These are phyloP conservation scores for Dallia pectoralis DNA, from an alignment of 2,797 vertebrate species.

Conservation along the genomic window DNA sequence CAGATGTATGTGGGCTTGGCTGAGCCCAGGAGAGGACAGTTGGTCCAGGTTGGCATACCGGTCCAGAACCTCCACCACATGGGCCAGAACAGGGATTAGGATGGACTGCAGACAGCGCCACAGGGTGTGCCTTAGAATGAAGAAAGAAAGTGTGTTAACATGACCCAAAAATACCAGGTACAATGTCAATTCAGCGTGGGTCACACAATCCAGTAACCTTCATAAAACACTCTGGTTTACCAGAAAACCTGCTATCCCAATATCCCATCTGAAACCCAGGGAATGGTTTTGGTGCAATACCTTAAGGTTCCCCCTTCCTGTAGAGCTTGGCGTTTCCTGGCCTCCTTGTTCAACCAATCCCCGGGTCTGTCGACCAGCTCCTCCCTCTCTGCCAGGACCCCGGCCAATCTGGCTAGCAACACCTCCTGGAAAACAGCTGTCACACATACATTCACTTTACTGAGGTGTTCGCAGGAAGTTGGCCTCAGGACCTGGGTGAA, in stretches of 20 bases:
- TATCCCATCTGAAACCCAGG: too few relatives aligned
- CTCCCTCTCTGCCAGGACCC: constrained; percentile 58
- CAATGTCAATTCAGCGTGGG: too few relatives aligned
- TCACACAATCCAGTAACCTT: too few relatives aligned
- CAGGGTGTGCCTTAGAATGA: constrained; percentile 66
- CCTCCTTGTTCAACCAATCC: constrained; percentile 70
- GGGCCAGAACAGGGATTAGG: constrained; percentile 64
- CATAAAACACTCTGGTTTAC: too few relatives aligned
- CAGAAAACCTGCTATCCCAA: too few relatives aligned
- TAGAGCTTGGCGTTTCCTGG: constrained; percentile 67
- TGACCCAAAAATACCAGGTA: background rate
- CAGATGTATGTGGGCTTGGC: constrained; percentile 54
- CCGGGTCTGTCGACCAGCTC: constrained; percentile 40
- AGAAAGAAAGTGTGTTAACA: background rate
- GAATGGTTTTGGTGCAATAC: constrained; percentile 42
- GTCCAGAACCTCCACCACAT: constrained; percentile 70
- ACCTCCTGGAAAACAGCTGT: constrained; percentile 65
- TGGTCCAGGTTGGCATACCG: constrained; percentile 68
- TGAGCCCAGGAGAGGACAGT: constrained; percentile 49
- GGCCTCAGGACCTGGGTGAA: too few relatives aligned
- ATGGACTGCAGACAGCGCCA: constrained; percentile 72
- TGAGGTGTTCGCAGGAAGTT: too few relatives aligned
- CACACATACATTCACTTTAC: background rate
- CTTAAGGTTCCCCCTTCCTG: constrained; percentile 77
- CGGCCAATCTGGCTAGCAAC: constrained; percentile 57